Conservation (phyloP, 2,888 invertebrate genomes). For the Cheiracanthium punctorium region DNA sequence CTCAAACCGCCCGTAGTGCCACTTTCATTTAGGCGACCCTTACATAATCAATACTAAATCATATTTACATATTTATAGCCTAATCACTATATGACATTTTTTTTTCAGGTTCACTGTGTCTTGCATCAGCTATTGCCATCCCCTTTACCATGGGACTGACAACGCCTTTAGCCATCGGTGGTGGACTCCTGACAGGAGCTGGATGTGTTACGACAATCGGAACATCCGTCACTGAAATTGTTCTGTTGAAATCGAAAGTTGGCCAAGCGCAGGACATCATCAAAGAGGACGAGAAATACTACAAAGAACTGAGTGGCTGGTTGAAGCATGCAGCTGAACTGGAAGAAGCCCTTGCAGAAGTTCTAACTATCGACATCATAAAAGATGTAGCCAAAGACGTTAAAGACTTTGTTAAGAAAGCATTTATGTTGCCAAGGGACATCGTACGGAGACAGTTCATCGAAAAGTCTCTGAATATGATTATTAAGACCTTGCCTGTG, state of each 20-base stretch:
- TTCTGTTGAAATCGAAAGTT: neutral
- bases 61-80: no score
- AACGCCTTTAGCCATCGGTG: conserved; percentile 1
- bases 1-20: no score
- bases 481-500: neutral
- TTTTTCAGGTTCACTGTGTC: neutral
- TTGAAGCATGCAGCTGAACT: neutral
- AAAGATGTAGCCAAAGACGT: neutral
- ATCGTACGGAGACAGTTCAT: neutral
- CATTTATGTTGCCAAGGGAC: neutral
- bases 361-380: neutral
- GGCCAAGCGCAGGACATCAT: neutral
- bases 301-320: neutral
- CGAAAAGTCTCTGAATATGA: neutral
- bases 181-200: neutral
- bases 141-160: neutral
- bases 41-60: no score
- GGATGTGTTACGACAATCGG: neutral
- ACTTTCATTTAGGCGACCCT: no score
- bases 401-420: neutral
- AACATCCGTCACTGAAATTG: neutral
- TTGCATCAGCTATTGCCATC: neutral
- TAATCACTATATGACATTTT: neutral
- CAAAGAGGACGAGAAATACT: neutral
- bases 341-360: neutral